A percentile compares a stretch with the other conserved stretches of the same genome.
Conservation (phyloP, 1,140 invertebrate species). For the Neotoxoptera formosana region DNA sequence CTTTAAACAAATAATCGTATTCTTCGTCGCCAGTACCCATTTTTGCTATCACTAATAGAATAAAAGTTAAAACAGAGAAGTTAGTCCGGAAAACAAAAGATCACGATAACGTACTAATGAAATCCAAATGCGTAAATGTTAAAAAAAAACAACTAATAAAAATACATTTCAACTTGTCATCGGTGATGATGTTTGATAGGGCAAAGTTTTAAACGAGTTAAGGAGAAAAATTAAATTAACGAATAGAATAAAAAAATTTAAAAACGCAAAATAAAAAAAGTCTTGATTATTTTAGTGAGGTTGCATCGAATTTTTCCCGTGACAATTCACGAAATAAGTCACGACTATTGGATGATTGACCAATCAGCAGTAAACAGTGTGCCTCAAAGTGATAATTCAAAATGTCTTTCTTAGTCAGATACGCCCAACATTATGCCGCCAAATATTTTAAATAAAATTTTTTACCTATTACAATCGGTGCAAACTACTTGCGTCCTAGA, state of each 20-base stretch:
- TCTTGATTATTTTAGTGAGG: constrained; percentile 37
- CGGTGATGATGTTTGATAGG: background rate
- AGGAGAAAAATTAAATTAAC: constrained; percentile 18
- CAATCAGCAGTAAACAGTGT: constrained; percentile 57
- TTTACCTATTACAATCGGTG: background rate
- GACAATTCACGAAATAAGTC: constrained; percentile 54
- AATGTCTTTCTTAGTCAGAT: constrained; percentile 48
- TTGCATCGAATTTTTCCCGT: constrained; percentile 39
- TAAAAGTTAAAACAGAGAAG: constrained; percentile 23
- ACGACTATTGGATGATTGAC: constrained; percentile 47
- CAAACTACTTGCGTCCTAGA: too few relatives aligned
- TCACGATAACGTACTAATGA: constrained; percentile 52
- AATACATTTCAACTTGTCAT: constrained; percentile 42
- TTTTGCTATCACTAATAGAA: constrained; percentile 59
- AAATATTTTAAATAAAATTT: constrained; percentile 3
- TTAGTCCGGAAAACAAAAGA: constrained; percentile 48
- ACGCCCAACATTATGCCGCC: constrained; percentile 31
- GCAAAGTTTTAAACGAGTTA: background rate
- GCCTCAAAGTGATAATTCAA: constrained; percentile 43
- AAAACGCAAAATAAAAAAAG: constrained; percentile 37
- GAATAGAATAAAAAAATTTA: constrained; percentile 40
- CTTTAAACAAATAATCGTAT: constrained; percentile 99
- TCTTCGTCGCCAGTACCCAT: constrained; percentile 98
- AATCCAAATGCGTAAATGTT: constrained; percentile 6
- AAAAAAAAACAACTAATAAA: constrained; percentile 28